A percentile compares a stretch with the other conserved stretches of the same genome.
Conservation (phyloP, 37 sponge, comb jelly and placozoan genomes). For the Diacarnus erythraeanus region DNA sequence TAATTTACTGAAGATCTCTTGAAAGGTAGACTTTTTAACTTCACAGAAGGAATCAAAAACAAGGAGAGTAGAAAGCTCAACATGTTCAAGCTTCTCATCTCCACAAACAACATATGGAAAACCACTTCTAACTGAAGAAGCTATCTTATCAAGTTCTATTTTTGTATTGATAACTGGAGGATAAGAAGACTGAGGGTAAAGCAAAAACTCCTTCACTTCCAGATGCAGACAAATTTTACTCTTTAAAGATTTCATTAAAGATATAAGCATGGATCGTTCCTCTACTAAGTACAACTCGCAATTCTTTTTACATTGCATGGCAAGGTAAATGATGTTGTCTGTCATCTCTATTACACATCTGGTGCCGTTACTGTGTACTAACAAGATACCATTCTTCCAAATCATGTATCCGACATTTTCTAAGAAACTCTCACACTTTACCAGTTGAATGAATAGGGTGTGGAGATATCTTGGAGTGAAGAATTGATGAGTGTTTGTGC, state of each 20-base stretch:
- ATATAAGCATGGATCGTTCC: neutral
- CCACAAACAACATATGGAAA: neutral
- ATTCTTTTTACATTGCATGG: neutral
- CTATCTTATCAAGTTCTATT: neutral
- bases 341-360: neutral
- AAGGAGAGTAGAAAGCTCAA: neutral
- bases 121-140: neutral
- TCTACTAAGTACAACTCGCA: neutral
- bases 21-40: neutral
- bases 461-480: neutral
- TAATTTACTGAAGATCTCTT: neutral
- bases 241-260: neutral
- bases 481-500: neutral
- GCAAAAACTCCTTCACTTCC: neutral
- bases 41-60: neutral
- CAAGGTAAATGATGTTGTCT: neutral
- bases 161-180: neutral
- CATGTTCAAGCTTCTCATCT: neutral
- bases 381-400: slow-evolving; percentile 8
- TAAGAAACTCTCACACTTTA: neutral
- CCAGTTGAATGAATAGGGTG: neutral
- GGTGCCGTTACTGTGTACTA: neutral
- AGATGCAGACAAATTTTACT: neutral
- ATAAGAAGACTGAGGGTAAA: neutral
- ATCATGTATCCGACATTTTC: neutral